phyloP scores from a whole-genome alignment of 1,140 invertebrate genomes.

The Physella acuta region DNA sequence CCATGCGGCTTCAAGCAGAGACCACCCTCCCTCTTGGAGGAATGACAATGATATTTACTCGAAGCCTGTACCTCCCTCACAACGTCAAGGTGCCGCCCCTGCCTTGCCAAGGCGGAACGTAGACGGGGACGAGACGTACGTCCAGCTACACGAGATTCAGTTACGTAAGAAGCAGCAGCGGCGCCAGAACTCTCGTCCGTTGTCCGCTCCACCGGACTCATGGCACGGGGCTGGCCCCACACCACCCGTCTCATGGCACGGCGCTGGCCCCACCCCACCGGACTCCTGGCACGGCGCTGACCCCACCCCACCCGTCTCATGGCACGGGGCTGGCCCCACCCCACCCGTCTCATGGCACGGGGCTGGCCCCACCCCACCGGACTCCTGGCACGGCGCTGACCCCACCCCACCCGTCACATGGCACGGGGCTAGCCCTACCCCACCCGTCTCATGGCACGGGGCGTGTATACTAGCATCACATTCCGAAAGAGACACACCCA shows the following conservation, averaged over 20 bases:
- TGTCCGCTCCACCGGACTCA: slow-evolving; percentile 11
- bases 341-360: slow-evolving; percentile 11
- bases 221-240: background rate
- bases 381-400: slow-evolving; percentile 7
- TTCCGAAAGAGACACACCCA: background rate
- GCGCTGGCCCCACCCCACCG: slow-evolving; percentile 13
- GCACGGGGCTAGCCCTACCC: slow-evolving; percentile 4
- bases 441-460: slow-evolving; percentile 5
- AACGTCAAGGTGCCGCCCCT: too few species aligned
- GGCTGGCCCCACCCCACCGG: slow-evolving; percentile 2
- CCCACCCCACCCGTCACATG: slow-evolving; percentile 10
- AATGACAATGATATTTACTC: too few species aligned
- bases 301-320: slow-evolving; percentile 13
- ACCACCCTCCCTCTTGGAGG: too few species aligned
- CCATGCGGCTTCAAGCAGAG: too few species aligned
- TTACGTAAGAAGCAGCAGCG: slow-evolving; percentile 17
- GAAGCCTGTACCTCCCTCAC: too few species aligned
- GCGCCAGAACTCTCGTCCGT: background rate
- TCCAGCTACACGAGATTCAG: slow-evolving; percentile 12
- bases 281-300: slow-evolving; percentile 4
- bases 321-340: background rate
- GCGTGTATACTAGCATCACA: background rate
- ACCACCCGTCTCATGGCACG: too few species aligned
- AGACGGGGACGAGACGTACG: background rate
- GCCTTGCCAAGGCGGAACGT: too few species aligned